Percentiles rank a stretch among this genome's conserved stretches.
These are phyloP conservation scores for Tenthredo mesomela DNA, from an alignment of 2,888 invertebrate genomes.

Conservation along the genomic window DNA sequence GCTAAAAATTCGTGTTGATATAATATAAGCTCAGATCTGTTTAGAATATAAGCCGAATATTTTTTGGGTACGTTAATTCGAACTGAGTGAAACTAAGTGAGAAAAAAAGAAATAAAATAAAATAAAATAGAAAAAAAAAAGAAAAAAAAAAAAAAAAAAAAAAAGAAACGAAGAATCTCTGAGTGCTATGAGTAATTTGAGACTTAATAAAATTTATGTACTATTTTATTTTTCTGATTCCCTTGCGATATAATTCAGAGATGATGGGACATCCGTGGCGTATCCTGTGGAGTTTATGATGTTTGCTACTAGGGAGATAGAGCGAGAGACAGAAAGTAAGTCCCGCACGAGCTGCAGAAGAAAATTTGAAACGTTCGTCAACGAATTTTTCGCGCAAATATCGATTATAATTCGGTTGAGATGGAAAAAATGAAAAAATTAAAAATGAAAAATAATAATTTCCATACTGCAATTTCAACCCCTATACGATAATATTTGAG, in stretches of 20 bases:
- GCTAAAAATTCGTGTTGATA: neutral
- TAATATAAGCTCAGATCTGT: neutral
- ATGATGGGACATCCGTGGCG: conserved; percentile 40
- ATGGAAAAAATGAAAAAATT: neutral
- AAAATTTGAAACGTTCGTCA: neutral
- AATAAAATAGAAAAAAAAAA: neutral
- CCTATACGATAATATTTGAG: neutral
- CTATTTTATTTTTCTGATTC: conserved; percentile 45
- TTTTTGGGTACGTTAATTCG: neutral
- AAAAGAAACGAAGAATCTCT: conserved; percentile 3
- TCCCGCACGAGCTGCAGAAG: neutral
- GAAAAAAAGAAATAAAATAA: neutral
- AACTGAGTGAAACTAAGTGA: neutral
- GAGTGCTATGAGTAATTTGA: conserved; percentile 40
- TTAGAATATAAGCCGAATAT: neutral
- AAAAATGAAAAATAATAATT: too few species aligned
- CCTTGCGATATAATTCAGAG: conserved; percentile 39
- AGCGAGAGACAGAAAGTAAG: neutral
- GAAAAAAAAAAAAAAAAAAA: conserved; percentile 25
- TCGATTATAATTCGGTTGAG: conserved; percentile 14
- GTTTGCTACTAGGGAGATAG: conserved; percentile 31
- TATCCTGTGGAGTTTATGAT: conserved; percentile 55
- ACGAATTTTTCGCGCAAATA: neutral
- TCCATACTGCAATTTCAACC: neutral
- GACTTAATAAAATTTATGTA: conserved; percentile 39